Evolutionary conservation across 92 coral and sea anemone species (phyloP).

Genomic region (Porites divaricata): DNA sequence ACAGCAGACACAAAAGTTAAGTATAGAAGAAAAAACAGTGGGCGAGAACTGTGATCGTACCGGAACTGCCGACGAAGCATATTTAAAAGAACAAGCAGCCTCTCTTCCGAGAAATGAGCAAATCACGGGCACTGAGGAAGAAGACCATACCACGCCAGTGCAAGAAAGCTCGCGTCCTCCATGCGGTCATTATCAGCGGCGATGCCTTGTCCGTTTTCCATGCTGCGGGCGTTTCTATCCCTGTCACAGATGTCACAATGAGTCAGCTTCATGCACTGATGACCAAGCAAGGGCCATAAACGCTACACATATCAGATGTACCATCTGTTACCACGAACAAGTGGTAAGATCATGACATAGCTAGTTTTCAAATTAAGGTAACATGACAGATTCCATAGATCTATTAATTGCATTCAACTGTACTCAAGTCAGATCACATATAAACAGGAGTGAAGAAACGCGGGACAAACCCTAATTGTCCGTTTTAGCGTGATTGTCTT

Average conservation of each 20-base stretch:
- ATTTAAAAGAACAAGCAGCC: neutral
- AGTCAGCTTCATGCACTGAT: slow-evolving; percentile 59
- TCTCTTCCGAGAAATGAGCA: neutral
- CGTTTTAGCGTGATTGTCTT: too few species aligned
- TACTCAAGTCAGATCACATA: too few species aligned
- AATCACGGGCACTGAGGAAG: neutral
- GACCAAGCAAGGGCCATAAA: slow-evolving; percentile 68
- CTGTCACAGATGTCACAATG: slow-evolving; percentile 95
- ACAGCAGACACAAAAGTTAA: neutral
- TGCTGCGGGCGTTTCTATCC: slow-evolving; percentile 78
- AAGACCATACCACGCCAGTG: slow-evolving; percentile 21
- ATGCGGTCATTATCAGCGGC: slow-evolving; percentile 85
- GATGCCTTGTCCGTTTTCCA: slow-evolving; percentile 71
- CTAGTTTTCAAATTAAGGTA: neutral
- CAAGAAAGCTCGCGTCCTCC: slow-evolving; percentile 50
- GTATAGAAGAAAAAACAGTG: neutral
- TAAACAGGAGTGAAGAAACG: too few species aligned
- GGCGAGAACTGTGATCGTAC: neutral
- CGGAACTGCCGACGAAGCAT: neutral
- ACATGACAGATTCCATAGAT: too few species aligned
- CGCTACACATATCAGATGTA: slow-evolving; percentile 72
- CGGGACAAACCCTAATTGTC: too few species aligned
- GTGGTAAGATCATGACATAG: slow-evolving; percentile 23
- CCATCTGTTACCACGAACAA: slow-evolving; percentile 68
- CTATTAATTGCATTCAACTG: too few species aligned